phyloP scores from a whole-genome alignment of 37 sponge, comb jelly and placozoan genomes.

The Aphrocallistes beatrix region DNA sequence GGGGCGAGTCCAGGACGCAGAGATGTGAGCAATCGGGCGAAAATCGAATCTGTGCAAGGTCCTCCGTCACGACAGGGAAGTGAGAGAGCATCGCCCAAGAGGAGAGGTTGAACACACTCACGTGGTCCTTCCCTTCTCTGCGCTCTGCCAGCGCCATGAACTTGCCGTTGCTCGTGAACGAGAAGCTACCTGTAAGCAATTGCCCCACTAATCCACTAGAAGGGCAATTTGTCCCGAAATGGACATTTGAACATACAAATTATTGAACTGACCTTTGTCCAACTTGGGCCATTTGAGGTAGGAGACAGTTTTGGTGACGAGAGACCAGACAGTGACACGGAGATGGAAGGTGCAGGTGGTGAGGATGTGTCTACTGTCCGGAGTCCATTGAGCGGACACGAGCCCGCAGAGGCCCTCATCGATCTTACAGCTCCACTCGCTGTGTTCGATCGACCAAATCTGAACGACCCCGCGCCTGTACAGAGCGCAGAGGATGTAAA shows the following conservation, averaged over 20 bases:
- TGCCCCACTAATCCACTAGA: too few species aligned
- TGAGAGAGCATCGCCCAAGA: slow-evolving; percentile 63
- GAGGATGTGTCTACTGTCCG: slow-evolving; percentile 86
- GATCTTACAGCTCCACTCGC: slow-evolving; percentile 91
- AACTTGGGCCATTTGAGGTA: slow-evolving; percentile 93
- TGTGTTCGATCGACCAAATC: slow-evolving; percentile 86
- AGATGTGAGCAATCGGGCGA: slow-evolving; percentile 66
- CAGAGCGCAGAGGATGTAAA: slow-evolving; percentile 73
- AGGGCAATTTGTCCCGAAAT: too few species aligned
- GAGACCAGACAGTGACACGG: slow-evolving; percentile 88
- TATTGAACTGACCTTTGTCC: slow-evolving; percentile 19
- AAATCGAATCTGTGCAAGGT: slow-evolving; percentile 59
- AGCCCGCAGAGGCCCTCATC: slow-evolving; percentile 90
- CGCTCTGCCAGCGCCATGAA: slow-evolving; percentile 84
- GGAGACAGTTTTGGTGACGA: slow-evolving; percentile 67
- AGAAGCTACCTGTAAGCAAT: slow-evolving; percentile 42
- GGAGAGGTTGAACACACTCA: slow-evolving; percentile 70
- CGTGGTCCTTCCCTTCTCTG: slow-evolving; percentile 73
- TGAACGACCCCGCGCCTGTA: slow-evolving; percentile 77
- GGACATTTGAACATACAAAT: too few species aligned
- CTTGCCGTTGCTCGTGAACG: slow-evolving; percentile 59
- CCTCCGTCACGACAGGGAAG: slow-evolving; percentile 75
- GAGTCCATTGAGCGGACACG: slow-evolving; percentile 60
- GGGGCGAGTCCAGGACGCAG: slow-evolving; percentile 65
- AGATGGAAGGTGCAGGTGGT: slow-evolving; percentile 80